Evolutionary conservation across 1,140 invertebrate genomes (phyloP), one percentile per base, ranked within the genome.

Genomic region (Globodera ellingtonae): DNA sequence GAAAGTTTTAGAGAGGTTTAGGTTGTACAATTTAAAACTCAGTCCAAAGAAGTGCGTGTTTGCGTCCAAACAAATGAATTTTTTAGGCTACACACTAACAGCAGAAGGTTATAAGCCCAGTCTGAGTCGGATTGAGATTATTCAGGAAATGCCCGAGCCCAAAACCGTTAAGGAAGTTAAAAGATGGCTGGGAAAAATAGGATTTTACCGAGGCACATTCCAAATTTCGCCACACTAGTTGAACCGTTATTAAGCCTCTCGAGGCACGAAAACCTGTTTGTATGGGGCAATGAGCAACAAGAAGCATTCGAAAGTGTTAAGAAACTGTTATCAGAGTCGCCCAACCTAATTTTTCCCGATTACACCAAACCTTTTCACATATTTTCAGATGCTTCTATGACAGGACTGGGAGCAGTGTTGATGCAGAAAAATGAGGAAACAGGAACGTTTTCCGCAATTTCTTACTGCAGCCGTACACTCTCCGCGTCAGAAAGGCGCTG

Each of bases 341-440:
- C 75, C 0, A 46, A 35, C 5, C 35, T 76, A 76, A 15, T 76
- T 10, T 76, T 76, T 76, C 75, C 75, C 4, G 69, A 76, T 6
- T 76, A 76, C 35, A 21, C 56, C 0, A 62, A 71, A 62, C 75
- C 75, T 72, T 77, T 77, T 47, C 24, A 74, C 21, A 77, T 77
- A 21, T 21, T 74, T 46, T 47, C 4, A 0, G 75, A 77, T 50
- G 56, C 75, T 21, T 77, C 75, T 5, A 44, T 9, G 13, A 74
- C 77, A 15, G 75, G 65, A 24, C 69, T 24, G 0, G 75, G 21
- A 1, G 75, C 62, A 0, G 75, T 74, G 6, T 2, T 77, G n/a
- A 21, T 77, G 35, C 75, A 77, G 75, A 77, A 77, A 18, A 35
- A 71, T 78, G 75, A 77, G 3, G 46, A 35, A 21, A 24, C n/a